Conservation (phyloP, 2,113 vertebrate genomes). For the Oreochromis tanganicae region DNA sequence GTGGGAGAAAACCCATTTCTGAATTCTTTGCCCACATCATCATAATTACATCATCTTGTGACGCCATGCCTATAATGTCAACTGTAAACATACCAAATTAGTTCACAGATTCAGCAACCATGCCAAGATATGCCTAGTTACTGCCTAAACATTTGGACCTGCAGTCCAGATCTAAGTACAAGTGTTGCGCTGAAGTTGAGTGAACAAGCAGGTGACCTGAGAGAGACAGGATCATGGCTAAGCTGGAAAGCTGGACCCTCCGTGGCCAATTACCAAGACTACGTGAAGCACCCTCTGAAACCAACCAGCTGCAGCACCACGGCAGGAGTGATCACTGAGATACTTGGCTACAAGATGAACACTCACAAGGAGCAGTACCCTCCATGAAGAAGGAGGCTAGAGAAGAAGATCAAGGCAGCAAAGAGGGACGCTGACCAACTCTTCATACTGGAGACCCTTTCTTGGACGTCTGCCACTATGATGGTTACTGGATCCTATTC, state of each 20-base stretch:
- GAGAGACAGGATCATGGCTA: background rate
- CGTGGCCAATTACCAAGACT: background rate
- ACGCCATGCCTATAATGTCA: background rate
- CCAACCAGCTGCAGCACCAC: background rate
- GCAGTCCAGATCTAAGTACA: background rate
- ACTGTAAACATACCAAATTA: background rate
- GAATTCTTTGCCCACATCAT: background rate
- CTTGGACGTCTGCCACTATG: background rate
- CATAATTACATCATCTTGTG: background rate
- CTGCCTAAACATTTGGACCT: background rate
- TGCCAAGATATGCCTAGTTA: background rate
- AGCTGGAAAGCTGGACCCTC: background rate
- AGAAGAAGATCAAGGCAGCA: background rate
- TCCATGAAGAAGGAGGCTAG: background rate
- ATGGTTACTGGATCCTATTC: background rate
- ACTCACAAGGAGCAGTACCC: background rate
- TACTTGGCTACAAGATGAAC: background rate
- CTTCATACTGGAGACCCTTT: background rate
- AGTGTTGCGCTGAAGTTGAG: background rate
- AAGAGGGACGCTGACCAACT: background rate
- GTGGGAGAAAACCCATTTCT: background rate
- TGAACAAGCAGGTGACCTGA: background rate
- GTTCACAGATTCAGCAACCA: background rate
- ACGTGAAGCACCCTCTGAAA: background rate
- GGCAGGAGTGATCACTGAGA: background rate